These are phyloP conservation scores for Parus major DNA, from an alignment of 2,113 vertebrate genomes.

Conservation along the genomic window DNA sequence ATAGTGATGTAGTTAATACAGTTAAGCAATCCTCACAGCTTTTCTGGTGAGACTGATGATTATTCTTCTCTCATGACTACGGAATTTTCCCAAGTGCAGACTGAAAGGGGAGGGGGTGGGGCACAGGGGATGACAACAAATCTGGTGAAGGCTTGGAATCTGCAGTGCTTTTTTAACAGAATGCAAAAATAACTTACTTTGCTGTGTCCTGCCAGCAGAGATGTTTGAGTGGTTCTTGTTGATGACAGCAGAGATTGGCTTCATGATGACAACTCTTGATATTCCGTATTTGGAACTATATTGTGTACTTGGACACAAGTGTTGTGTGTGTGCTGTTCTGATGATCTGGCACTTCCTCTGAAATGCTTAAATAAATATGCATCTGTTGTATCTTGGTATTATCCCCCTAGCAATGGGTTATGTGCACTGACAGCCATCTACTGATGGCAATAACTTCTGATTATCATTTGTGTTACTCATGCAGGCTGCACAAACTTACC, in stretches of 20 bases:
- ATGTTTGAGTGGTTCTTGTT: not conserved
- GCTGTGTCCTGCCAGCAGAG: not conserved
- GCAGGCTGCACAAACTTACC: not conserved
- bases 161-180: not conserved
- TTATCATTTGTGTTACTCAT: rapidly evolving
- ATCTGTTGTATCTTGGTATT: not conserved
- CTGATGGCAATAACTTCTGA: not conserved
- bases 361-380: not conserved
- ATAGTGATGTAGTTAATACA: not conserved
- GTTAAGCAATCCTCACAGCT: not conserved
- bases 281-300: not conserved
- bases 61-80: not conserved
- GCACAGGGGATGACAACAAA: too few species aligned
- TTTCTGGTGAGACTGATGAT: not conserved
- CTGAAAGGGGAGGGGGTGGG: rapidly evolving
- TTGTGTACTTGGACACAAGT: not conserved
- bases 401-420: not conserved
- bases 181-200: not conserved
- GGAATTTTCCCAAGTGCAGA: not conserved
- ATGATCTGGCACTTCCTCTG: not conserved
- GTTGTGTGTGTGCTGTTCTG: not conserved
- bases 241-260: not conserved
- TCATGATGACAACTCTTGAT: not conserved
- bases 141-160: not conserved
- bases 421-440: not conserved